These are phyloP conservation scores for Crotalus adamanteus DNA, from an alignment of 2,797 vertebrate genomes.

Conservation along the genomic window DNA sequence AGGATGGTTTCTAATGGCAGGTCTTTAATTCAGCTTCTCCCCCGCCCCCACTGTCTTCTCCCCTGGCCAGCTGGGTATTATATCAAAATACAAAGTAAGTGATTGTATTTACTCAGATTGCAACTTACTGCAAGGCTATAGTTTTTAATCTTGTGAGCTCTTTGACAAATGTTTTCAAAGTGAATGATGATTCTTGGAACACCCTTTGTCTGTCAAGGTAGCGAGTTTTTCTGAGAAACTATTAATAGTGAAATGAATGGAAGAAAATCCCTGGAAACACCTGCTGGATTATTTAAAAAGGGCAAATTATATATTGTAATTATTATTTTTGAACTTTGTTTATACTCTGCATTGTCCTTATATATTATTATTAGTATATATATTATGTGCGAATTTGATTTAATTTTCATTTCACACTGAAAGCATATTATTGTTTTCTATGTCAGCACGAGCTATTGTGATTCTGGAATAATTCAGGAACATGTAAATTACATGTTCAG, in stretches of 20 bases:
- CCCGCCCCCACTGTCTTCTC: not conserved
- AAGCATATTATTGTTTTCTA: not conserved
- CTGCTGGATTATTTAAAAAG: conserved; percentile 60
- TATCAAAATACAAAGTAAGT: not conserved
- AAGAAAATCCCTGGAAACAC: conserved; percentile 62
- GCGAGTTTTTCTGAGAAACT: conserved; percentile 38
- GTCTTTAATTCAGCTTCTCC: not conserved
- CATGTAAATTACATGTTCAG: not conserved
- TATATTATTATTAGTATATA: not conserved
- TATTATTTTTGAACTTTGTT: not conserved
- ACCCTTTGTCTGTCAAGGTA: conserved; percentile 37
- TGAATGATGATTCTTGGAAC: conserved; percentile 30
- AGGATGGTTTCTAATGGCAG: not conserved
- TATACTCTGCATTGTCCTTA: not conserved
- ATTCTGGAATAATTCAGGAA: not conserved
- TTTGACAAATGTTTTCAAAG: conserved; percentile 1
- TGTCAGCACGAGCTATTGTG: not conserved
- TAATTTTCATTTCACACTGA: not conserved
- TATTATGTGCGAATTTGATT: not conserved
- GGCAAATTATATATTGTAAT: conserved; percentile 27
- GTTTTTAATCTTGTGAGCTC: conserved; percentile 10
- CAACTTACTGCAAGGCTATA: not conserved
- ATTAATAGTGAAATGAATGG: conserved; percentile 56
- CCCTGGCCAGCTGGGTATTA: not conserved
- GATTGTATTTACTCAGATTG: not conserved